phyloP scores from a whole-genome alignment of 2,797 vertebrate genomes.

The Amazona finschi region DNA sequence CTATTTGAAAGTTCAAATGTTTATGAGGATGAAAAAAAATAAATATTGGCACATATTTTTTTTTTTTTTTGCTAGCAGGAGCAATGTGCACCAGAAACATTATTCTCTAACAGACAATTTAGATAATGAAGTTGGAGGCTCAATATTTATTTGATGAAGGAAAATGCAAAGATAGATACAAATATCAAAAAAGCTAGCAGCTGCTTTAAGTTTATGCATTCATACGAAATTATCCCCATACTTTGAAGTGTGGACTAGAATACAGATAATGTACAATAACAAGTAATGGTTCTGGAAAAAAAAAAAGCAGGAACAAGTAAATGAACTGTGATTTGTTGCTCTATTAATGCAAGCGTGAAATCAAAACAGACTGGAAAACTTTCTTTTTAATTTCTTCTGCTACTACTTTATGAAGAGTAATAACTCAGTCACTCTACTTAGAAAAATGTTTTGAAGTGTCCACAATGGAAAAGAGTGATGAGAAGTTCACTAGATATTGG shows the following conservation, averaged over 20 bases:
- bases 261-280: neutral
- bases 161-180: neutral
- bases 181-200: neutral
- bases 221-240: neutral
- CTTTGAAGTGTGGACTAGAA: neutral
- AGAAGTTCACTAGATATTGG: neutral
- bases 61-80: neutral
- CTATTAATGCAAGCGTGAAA: neutral
- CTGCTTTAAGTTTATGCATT: neutral
- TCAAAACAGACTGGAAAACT: neutral
- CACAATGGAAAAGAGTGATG: neutral
- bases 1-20: constrained; percentile 28
- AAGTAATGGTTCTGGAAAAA: neutral
- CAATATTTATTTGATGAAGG: neutral
- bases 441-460: neutral
- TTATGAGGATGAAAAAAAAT: neutral
- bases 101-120: neutral
- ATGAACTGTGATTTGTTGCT: neutral
- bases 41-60: neutral
- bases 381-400: neutral
- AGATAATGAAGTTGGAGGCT: neutral
- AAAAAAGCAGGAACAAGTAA: neutral
- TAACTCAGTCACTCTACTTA: neutral
- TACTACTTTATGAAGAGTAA: neutral
- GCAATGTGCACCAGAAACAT: neutral